Evolutionary conservation across 2,113 vertebrate genomes (phyloP).

Genomic region (Agelaius phoeniceus): DNA sequence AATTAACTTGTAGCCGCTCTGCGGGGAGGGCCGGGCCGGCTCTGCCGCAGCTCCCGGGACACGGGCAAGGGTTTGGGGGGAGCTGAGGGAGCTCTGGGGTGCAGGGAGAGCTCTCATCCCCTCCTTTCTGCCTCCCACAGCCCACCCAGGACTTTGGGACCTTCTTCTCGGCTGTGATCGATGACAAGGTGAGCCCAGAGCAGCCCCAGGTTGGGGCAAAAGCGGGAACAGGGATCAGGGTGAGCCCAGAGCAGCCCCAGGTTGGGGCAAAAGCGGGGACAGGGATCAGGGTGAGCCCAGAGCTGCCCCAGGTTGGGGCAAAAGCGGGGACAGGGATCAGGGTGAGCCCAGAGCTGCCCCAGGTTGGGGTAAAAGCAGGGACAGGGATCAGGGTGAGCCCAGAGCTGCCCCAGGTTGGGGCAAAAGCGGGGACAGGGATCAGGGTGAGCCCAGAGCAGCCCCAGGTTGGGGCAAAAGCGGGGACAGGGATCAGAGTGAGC

Average conservation of each 20-base stretch:
- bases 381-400: not conserved
- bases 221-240: constrained; percentile 70
- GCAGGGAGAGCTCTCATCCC: fast-evolving
- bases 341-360: not conserved
- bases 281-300: constrained; percentile 76
- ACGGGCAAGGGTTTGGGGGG: not conserved
- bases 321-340: constrained; percentile 71
- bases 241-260: not conserved
- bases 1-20: constrained; percentile 55
- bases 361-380: not conserved
- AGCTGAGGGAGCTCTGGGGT: not conserved
- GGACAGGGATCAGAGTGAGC: too few species aligned
- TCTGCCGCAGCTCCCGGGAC: too few species aligned
- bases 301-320: not conserved
- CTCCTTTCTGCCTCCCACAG: constrained; percentile 60
- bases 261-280: not conserved
- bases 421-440: too few species aligned
- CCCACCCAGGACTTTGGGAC: constrained; percentile 87
- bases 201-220: not conserved
- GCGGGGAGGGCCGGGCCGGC: not conserved
- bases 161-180: constrained; percentile 93
- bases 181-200: constrained; percentile 83
- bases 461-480: too few species aligned
- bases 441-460: too few species aligned
- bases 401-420: too few species aligned